Evolutionary conservation across 2,797 vertebrate genomes (phyloP).

Genomic region (Botia kubotai): DNA sequence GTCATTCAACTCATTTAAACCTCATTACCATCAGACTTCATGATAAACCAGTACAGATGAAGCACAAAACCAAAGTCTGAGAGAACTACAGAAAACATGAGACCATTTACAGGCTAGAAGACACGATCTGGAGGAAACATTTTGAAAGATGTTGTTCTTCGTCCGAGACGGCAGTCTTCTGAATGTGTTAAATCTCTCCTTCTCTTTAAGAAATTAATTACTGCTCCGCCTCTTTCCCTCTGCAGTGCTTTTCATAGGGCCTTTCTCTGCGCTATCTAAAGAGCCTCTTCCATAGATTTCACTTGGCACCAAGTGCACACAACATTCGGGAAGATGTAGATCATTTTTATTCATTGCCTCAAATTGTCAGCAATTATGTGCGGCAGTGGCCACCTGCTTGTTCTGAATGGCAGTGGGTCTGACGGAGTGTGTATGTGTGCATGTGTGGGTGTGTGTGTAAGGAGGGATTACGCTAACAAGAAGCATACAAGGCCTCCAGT

Average conservation of each 20-base stretch:
- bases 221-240: slow-evolving; percentile 76
- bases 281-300: slow-evolving; percentile 99
- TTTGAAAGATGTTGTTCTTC: slow-evolving; percentile 62
- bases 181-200: slow-evolving; percentile 71
- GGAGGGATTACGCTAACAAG: slow-evolving; percentile 88
- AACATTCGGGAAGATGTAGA: slow-evolving; percentile 99
- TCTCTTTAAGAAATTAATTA: slow-evolving; percentile 77
- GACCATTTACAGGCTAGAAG: slow-evolving; percentile 41
- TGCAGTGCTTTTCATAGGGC: slow-evolving; percentile 93
- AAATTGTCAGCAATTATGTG: slow-evolving; percentile 99
- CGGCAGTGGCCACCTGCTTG: slow-evolving; percentile 99
- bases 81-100: slow-evolving; percentile 45
- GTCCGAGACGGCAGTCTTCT: slow-evolving; percentile 68
- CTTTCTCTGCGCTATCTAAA: slow-evolving; percentile 98
- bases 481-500: slow-evolving; percentile 78
- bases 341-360: slow-evolving; percentile 99
- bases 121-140: slow-evolving; percentile 53
- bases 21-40: slow-evolving; percentile 3
- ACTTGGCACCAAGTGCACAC: slow-evolving; percentile 95
- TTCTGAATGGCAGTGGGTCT: slow-evolving; percentile 99
- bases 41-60: slow-evolving; percentile 30
- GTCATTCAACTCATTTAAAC: not conserved
- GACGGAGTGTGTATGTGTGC: slow-evolving; percentile 75
- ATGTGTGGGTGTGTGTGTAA: slow-evolving; percentile 22
- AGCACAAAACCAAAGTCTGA: slow-evolving; percentile 30